These are phyloP conservation scores for Otus sunia DNA, from an alignment of 2,113 vertebrate genomes.

Conservation along the genomic window DNA sequence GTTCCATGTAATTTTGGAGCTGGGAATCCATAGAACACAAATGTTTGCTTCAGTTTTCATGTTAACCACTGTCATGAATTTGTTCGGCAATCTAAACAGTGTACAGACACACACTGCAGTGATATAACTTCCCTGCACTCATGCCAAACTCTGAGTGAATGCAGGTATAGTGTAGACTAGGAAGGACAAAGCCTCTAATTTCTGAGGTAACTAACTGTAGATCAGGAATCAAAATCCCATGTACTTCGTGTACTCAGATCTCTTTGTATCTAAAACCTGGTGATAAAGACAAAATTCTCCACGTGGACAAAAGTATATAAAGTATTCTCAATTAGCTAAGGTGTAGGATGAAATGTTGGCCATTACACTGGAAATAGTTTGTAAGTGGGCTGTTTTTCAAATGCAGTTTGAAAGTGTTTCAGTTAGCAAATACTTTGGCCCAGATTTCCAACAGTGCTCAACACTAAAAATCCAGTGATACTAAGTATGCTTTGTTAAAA, in stretches of 20 bases:
- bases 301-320: rapidly evolving
- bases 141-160: not conserved
- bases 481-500: not conserved
- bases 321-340: rapidly evolving
- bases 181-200: not conserved
- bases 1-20: not conserved
- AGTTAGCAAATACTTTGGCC: not conserved
- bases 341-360: not conserved
- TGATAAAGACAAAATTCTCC: not conserved
- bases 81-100: not conserved
- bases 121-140: not conserved
- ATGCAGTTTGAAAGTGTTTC: not conserved
- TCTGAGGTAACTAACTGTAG: not conserved
- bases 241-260: rapidly evolving
- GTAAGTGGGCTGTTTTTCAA: not conserved
- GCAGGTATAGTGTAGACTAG: not conserved
- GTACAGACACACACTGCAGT: not conserved
- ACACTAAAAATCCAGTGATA: not conserved
- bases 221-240: not conserved
- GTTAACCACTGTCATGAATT: not conserved
- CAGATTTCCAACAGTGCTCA: not conserved
- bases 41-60: not conserved
- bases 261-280: not conserved
- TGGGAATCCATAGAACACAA: not conserved
- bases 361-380: not conserved